These are phyloP conservation scores for Pseudochirops cupreus DNA, from an alignment of 2,797 vertebrate genomes.

Conservation along the genomic window DNA sequence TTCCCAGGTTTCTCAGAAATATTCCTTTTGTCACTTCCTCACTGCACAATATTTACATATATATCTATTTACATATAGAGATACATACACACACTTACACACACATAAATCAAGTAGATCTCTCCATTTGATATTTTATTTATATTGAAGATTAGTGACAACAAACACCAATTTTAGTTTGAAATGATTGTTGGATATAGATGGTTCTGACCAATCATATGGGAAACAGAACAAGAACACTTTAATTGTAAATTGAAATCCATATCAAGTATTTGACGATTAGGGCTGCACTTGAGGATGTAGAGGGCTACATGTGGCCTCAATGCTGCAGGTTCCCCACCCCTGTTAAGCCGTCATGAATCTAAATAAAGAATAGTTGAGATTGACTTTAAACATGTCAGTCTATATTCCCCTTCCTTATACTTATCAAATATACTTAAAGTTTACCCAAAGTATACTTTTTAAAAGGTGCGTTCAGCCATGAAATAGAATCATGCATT, in stretches of 20 bases:
- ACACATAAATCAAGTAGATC: background rate
- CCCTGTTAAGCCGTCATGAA: background rate
- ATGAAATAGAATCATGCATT: constrained; percentile 75
- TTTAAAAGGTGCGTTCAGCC: constrained; percentile 63
- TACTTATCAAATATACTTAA: constrained; percentile 67
- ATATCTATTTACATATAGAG: background rate
- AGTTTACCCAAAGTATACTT: constrained; percentile 68
- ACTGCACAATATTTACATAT: background rate
- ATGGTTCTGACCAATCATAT: background rate
- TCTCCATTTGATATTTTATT: background rate
- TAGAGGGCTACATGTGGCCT: too few species aligned
- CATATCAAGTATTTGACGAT: background rate
- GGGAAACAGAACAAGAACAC: constrained; percentile 3
- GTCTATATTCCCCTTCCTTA: constrained; percentile 43
- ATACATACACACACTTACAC: background rate
- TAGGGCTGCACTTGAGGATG: too few species aligned
- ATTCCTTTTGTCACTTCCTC: background rate
- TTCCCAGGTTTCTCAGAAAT: background rate
- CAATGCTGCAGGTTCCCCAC: too few species aligned
- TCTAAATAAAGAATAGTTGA: constrained; percentile 26
- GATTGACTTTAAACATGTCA: constrained; percentile 18
- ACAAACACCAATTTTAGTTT: background rate
- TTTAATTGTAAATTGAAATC: constrained; percentile 35
- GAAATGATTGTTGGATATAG: constrained; percentile 3
- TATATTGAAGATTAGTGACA: background rate